Conservation (phyloP, 2,888 invertebrate genomes). For the Pammene fasciana region DNA sequence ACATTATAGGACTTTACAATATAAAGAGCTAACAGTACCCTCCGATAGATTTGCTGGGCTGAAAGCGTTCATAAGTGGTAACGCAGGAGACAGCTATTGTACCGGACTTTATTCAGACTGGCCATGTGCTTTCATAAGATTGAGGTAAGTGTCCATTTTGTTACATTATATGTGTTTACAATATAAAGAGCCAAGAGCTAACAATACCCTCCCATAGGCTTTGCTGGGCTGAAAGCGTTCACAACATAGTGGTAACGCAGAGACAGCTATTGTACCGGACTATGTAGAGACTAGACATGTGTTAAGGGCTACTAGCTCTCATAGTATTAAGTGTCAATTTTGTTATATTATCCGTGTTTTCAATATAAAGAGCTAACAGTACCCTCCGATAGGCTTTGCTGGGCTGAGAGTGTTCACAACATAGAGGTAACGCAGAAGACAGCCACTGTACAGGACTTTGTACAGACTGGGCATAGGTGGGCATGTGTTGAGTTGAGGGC, state of each 20-base stretch:
- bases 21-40: constrained; percentile 87
- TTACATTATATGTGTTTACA: too few relatives aligned
- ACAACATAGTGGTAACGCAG: constrained; percentile 85
- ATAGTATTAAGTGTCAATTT: constrained; percentile 73
- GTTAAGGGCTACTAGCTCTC: constrained; percentile 75
- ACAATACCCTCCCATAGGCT: constrained; percentile 87
- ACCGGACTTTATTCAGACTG: constrained; percentile 90
- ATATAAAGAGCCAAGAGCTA: constrained; percentile 85
- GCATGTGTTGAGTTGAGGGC: constrained; percentile 82
- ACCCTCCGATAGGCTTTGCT: constrained; percentile 90
- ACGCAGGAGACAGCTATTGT: constrained; percentile 85
- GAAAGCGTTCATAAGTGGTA: constrained; percentile 85
- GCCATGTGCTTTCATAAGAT: constrained; percentile 85
- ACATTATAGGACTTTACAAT: too few relatives aligned
- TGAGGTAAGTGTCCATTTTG: too few relatives aligned
- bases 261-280: constrained; percentile 85
- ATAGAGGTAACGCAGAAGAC: constrained; percentile 86
- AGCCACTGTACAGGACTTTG: constrained; percentile 87
- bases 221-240: constrained; percentile 92
- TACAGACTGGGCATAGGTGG: constrained; percentile 93
- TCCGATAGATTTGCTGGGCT: constrained; percentile 92
- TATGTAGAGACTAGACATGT: constrained; percentile 92
- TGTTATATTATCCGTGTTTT: too few relatives aligned
- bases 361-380: constrained; percentile 89
- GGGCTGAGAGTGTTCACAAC: constrained; percentile 87